Percentiles rank a stretch among this genome's conserved stretches.
Evolutionary conservation across 2,888 invertebrate species (phyloP).

Genomic region (Leptinotarsa rubiginosa): DNA sequence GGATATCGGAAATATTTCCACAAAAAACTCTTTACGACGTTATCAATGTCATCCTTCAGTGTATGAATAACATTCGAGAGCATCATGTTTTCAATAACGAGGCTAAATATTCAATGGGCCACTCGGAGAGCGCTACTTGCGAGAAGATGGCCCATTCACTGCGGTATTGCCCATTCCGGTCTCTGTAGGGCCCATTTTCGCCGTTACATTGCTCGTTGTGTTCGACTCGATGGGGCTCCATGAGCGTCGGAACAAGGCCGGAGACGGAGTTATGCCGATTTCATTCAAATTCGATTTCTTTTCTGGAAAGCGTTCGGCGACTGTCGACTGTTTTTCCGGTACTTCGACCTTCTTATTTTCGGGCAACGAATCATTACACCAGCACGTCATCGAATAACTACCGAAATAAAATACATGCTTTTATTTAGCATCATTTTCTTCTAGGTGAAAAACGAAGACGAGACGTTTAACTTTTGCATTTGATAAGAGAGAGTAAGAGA

Average conservation of each 20-base stretch:
- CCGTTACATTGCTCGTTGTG: constrained; percentile 64
- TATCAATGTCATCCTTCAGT: constrained; percentile 60
- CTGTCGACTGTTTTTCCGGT: constrained; percentile 36
- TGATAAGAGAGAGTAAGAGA: too few species aligned
- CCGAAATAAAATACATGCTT: too few species aligned
- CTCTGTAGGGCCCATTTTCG: constrained; percentile 63
- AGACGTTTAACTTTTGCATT: too few species aligned
- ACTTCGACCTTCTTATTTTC: neutral
- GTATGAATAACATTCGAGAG: constrained; percentile 62
- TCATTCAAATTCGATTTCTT: constrained; percentile 58
- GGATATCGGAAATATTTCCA: constrained; percentile 25
- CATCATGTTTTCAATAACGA: constrained; percentile 66
- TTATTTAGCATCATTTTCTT: too few species aligned
- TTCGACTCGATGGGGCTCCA: constrained; percentile 61
- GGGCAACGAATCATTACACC: too few species aligned
- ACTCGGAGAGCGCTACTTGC: constrained; percentile 62
- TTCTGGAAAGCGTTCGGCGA: constrained; percentile 49
- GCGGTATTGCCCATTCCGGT: constrained; percentile 64
- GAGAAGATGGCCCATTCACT: constrained; percentile 63
- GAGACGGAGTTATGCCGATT: constrained; percentile 51
- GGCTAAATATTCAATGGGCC: constrained; percentile 66
- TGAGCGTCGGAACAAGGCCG: constrained; percentile 56
- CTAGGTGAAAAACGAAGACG: too few species aligned
- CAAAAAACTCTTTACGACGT: constrained; percentile 53
- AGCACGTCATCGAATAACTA: too few species aligned